Percentiles rank a stretch among this genome's conserved stretches.
Conservation (phyloP, 2,797 vertebrate genomes). For the Potorous gilbertii region DNA sequence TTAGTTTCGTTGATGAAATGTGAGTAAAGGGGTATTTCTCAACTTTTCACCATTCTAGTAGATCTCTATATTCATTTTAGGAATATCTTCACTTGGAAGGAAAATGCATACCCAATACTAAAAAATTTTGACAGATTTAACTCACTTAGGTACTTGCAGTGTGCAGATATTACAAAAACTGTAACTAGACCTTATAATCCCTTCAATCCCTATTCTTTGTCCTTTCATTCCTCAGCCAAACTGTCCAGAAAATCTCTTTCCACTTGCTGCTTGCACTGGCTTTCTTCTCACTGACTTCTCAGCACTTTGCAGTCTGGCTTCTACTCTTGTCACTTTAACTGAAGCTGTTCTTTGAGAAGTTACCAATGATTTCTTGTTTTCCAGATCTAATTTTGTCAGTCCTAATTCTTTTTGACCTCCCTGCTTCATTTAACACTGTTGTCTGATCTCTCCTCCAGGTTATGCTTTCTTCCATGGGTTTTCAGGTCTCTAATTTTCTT, state of each 20-base stretch:
- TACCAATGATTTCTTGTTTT: neutral
- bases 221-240: neutral
- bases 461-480: neutral
- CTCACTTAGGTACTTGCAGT: neutral
- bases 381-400: neutral
- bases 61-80: neutral
- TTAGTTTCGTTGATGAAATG: neutral
- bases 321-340: neutral
- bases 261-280: neutral
- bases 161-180: neutral
- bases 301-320: neutral
- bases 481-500: neutral
- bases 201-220: neutral
- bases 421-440: neutral
- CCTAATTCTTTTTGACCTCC: neutral
- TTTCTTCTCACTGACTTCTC: neutral
- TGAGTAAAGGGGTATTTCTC: neutral
- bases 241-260: neutral
- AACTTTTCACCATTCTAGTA: neutral
- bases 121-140: neutral
- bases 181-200: neutral
- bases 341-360: neutral
- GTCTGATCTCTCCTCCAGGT: neutral
- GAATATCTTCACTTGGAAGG: neutral
- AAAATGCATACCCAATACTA: neutral